Percentiles rank a stretch among this genome's conserved stretches.
These are phyloP conservation scores for Liparis tanakae DNA, from an alignment of 2,797 vertebrate genomes.

Conservation along the genomic window DNA sequence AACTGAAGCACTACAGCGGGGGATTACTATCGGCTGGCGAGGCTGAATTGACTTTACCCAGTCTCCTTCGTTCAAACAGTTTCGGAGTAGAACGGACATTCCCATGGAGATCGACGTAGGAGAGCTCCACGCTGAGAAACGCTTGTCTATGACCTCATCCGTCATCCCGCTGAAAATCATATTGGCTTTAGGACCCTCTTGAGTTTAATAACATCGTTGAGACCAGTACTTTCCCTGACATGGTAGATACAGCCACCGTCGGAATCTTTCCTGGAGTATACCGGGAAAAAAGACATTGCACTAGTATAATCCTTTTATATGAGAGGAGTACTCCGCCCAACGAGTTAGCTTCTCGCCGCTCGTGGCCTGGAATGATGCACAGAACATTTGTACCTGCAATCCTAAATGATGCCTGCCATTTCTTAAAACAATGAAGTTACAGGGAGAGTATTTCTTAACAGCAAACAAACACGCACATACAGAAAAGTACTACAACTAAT, in stretches of 20 bases:
- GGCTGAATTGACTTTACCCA: background rate
- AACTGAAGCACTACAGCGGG: background rate
- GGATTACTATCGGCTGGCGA: background rate
- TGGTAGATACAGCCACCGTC: background rate
- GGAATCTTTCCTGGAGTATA: background rate
- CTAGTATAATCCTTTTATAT: constrained; percentile 3
- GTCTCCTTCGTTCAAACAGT: background rate
- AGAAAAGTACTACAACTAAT: background rate
- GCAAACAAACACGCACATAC: background rate
- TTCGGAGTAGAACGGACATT: background rate
- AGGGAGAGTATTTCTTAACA: background rate
- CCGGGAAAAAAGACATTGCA: background rate
- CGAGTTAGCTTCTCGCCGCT: background rate
- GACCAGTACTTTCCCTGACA: too few species aligned
- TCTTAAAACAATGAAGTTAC: background rate
- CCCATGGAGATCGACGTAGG: background rate
- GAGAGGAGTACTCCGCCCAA: background rate
- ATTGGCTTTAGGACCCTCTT: background rate
- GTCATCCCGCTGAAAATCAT: background rate
- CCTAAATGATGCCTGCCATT: background rate
- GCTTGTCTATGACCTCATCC: background rate
- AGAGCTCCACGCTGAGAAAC: background rate
- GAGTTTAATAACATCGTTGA: too few species aligned
- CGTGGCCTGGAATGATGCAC: background rate
- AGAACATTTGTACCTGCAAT: background rate